Percentiles rank a stretch among this genome's conserved stretches.
These are phyloP conservation scores for Harpagoxenus sublaevis DNA, from an alignment of 2,888 invertebrate species.

Conservation along the genomic window DNA sequence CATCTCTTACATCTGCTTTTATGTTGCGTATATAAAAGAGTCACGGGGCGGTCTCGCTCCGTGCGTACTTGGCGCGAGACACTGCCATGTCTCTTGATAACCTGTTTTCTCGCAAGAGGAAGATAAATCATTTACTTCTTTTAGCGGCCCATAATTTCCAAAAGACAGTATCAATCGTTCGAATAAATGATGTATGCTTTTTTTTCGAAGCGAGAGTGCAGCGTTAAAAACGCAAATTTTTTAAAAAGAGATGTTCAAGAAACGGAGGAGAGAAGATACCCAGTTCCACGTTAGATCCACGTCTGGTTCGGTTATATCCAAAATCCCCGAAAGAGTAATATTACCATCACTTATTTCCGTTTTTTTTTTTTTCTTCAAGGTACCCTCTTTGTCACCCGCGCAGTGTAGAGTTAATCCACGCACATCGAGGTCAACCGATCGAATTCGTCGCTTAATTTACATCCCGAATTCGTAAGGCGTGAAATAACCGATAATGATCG, in stretches of 20 bases:
- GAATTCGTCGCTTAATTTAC: slow-evolving; percentile 40
- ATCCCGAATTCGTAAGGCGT: not conserved
- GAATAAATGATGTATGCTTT: not conserved
- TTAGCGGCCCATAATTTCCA: not conserved
- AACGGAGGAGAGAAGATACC: not conserved
- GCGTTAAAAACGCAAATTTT: not conserved
- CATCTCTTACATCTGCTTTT: not conserved
- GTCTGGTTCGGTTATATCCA: not conserved
- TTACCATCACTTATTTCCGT: not conserved
- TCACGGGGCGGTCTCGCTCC: no score
- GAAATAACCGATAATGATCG: slow-evolving; percentile 35
- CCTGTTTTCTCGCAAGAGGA: not conserved
- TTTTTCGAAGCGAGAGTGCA: not conserved
- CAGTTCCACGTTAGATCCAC: not conserved
- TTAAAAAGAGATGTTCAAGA: not conserved
- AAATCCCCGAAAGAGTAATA: not conserved
- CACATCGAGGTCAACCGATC: slow-evolving; percentile 31
- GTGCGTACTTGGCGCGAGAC: no score
- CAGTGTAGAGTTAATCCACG: slow-evolving; percentile 33
- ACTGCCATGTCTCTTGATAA: no score
- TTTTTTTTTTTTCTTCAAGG: not conserved
- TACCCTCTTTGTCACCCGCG: not conserved
- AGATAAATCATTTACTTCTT: not conserved
- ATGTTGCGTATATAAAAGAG: not conserved
- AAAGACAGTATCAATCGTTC: not conserved